Percentiles rank a stretch among this genome's conserved stretches.
These are phyloP conservation scores for Aleiodes leptofemur DNA, from an alignment of 2,888 invertebrate genomes.

Conservation along the genomic window DNA sequence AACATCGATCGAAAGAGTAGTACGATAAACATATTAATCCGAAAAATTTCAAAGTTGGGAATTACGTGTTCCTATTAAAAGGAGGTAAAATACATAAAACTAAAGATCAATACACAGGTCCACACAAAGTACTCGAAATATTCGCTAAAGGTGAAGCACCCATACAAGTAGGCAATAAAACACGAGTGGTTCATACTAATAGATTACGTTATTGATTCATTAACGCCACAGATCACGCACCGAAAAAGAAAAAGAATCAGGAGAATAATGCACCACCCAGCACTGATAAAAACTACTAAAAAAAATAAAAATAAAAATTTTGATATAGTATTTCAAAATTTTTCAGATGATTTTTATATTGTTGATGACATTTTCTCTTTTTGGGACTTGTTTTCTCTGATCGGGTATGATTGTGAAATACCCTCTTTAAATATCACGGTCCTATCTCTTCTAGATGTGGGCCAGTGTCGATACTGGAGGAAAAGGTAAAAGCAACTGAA, in stretches of 20 bases:
- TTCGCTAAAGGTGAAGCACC: slow-evolving; percentile 33
- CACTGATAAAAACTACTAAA: too few species aligned
- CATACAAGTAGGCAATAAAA: slow-evolving; percentile 10
- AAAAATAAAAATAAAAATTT: too few species aligned
- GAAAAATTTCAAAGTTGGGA: slow-evolving; percentile 32
- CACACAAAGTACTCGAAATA: slow-evolving; percentile 43
- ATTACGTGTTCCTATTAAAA: slow-evolving; percentile 41
- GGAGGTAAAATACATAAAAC: slow-evolving; percentile 47
- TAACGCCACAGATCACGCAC: too few species aligned
- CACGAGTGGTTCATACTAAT: slow-evolving; percentile 34
- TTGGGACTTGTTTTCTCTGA: too few species aligned
- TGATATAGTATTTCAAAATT: too few species aligned
- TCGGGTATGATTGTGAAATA: too few species aligned
- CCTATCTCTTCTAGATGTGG: background rate
- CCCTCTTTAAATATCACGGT: background rate
- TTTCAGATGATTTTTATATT: too few species aligned
- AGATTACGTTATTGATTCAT: slow-evolving; percentile 20
- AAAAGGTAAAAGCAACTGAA: background rate
- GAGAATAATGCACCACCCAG: too few species aligned
- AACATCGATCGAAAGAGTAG: slow-evolving; percentile 37
- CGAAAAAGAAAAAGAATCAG: too few species aligned
- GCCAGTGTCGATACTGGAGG: background rate
- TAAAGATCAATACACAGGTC: slow-evolving; percentile 47
- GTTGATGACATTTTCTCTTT: too few species aligned
- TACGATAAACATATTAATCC: slow-evolving; percentile 2